phyloP scores from a whole-genome alignment of 2,888 invertebrate species.

The Acleris emargana region DNA sequence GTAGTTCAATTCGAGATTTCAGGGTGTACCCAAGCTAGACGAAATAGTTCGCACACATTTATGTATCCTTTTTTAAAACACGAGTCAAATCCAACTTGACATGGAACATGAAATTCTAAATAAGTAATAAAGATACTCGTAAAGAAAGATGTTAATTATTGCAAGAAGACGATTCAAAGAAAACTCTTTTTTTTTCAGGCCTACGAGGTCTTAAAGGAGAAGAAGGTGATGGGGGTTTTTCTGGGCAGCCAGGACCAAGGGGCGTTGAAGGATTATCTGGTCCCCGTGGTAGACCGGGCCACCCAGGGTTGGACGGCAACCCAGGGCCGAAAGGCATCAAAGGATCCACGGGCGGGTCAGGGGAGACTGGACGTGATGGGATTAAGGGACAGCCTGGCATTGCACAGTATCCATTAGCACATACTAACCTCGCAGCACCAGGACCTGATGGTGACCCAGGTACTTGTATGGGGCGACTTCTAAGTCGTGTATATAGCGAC shows the following conservation, averaged over 20 bases:
- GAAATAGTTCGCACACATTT: too few relatives aligned
- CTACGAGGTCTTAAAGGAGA: slow-evolving; percentile 63
- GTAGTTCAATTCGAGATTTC: too few relatives aligned
- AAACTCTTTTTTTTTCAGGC: slow-evolving; percentile 50
- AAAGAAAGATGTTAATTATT: too few relatives aligned
- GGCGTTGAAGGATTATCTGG: slow-evolving; percentile 65
- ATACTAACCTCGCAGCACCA: slow-evolving; percentile 59
- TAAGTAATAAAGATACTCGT: too few relatives aligned
- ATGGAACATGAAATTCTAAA: too few relatives aligned
- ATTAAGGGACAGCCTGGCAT: slow-evolving; percentile 65
- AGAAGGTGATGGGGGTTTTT: slow-evolving; percentile 63
- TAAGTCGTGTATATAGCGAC: too few relatives aligned
- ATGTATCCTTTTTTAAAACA: too few relatives aligned
- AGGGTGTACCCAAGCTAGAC: too few relatives aligned
- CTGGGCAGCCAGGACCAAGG: slow-evolving; percentile 60
- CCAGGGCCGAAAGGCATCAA: slow-evolving; percentile 73
- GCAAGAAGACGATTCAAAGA: background rate
- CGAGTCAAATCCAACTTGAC: too few relatives aligned
- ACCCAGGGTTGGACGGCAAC: slow-evolving; percentile 80
- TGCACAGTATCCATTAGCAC: slow-evolving; percentile 51
- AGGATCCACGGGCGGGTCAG: slow-evolving; percentile 71
- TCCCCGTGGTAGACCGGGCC: slow-evolving; percentile 51
- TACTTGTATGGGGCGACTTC: slow-evolving; percentile 42
- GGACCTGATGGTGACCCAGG: slow-evolving; percentile 86
- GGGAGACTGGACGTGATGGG: slow-evolving; percentile 81